Base-by-base conservation (phyloP, 1,140 invertebrate genomes). In the Mamestra configurata region DNA sequence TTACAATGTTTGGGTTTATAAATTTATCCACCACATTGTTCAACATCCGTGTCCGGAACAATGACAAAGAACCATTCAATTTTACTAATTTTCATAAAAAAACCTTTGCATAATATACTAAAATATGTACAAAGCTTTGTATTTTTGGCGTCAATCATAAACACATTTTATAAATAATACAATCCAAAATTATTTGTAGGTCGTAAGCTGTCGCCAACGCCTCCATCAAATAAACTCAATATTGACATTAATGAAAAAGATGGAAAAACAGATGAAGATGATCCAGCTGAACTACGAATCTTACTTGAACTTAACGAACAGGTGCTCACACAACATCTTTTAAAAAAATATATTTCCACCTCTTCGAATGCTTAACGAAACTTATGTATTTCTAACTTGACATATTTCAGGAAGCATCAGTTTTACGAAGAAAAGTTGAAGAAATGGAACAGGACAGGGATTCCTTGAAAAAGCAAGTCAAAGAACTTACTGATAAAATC, bases 221-320 rank as follows among this genome's bases (percentile, higher is more conserved):
- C 96, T 79, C 96, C 97, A 77, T 92, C 92, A 53, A 96, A 95
- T 80, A 95, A 96, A 82, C 89, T 97, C 73, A 95, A 96, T n/a
- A 96, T 97, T 71, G 97, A 97, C 89, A 94, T 96, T 78, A 94
- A 97, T 84, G 97, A 97, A 88, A 97, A 97, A 89, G 97, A 97
- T 90, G 96, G 96, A 43, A 97, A 97, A 80, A 97, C 96, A 6
- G 97, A 97, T 87, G 97, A 97, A 89, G 97, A 98, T 83, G 97
- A 98, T 91, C 96, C 97, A 10, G 96, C 96, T 37, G 97, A 98
- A 87, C 89, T 98, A 55, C 96, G 97, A 84, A 95, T 98, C 35
- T 96, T 98, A 80, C 92, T 98, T 40, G 98, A 98, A 92, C 94
- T 99, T n/a, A 97, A 97, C 87, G 98, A 99, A 95, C 97, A 97